phyloP scores from a whole-genome alignment of 2,888 invertebrate genomes.

The Cataglyphis altisquamis region DNA sequence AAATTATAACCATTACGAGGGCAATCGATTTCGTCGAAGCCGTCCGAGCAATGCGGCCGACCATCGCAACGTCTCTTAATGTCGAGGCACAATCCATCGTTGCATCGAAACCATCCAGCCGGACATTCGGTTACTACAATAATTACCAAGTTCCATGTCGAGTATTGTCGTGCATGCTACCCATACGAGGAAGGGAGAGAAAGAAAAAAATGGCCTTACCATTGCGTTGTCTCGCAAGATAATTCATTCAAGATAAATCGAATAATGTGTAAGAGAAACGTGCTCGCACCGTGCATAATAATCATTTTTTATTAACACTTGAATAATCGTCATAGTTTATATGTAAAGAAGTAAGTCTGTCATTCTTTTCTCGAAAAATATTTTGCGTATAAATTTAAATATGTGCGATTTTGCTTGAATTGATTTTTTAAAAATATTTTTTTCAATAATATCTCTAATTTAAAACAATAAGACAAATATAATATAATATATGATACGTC shows the following conservation, averaged over 20 bases:
- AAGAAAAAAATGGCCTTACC: slow-evolving; percentile 60
- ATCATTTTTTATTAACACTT: slow-evolving; percentile 14
- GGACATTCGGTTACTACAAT: slow-evolving; percentile 81
- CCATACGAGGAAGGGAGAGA: not conserved
- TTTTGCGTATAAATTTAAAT: not conserved
- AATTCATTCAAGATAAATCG: slow-evolving; percentile 42
- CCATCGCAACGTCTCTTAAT: slow-evolving; percentile 88
- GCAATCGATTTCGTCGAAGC: slow-evolving; percentile 89
- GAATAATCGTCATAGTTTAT: not conserved
- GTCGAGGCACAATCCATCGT: slow-evolving; percentile 88
- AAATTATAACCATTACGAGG: slow-evolving; percentile 82
- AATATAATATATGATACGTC: not conserved
- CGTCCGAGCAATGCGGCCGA: slow-evolving; percentile 87
- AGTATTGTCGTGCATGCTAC: slow-evolving; percentile 57
- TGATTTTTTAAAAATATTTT: not conserved
- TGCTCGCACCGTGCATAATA: not conserved
- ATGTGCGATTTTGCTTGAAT: not conserved
- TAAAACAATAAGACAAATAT: not conserved
- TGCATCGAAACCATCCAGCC: slow-evolving; percentile 87
- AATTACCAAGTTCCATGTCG: slow-evolving; percentile 61
- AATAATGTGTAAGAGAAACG: slow-evolving; percentile 12
- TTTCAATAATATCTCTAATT: not conserved
- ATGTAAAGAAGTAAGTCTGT: not conserved
- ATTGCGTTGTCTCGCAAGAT: slow-evolving; percentile 15
- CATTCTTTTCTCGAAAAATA: not conserved